Evolutionary conservation across 2,113 vertebrate species (phyloP), one percentile per base, ranked within the genome.

Genomic region (Ammodytes dubius): DNA sequence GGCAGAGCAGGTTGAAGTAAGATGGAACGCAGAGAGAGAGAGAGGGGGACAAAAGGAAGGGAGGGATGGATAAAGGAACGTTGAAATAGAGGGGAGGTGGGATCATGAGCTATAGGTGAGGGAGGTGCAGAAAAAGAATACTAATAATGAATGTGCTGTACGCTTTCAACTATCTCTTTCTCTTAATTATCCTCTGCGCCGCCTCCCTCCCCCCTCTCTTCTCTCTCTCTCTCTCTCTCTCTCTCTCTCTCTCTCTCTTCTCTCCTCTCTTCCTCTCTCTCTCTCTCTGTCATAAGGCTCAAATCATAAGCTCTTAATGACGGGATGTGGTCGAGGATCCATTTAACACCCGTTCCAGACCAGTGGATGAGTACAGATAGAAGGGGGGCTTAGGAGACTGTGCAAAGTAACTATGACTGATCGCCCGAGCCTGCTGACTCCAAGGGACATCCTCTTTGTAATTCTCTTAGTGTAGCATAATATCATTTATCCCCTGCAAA

Each of bases 381-480:
- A 89, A 78, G 81, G 81, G 80, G 81, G 81, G 87, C 85, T 89
- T 88, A 81, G 80, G 85, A 93, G 91, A 88, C 83, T 27, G 15
- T 82, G 88, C 83, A 91, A 86, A 90, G 85, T 94, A 94, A 94
- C 90, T 82, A 82, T 94, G 93, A 94, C 82, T 91, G 92, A 94
- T 95, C 60, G 78, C 82, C 27, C 13, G 49, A 76, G 88, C 88
- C 89, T 17, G 70, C 70, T 83, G 90, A 91, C 89, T 91, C 85
- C 87, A 79, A 93, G 92, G 92, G 92, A 93, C 92, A 93, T 94
- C 92, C 91, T 93, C 91, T 88, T 69, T 93, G 90, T 93, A 93
- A 94, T 94, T 94, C 93, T 91, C 91, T 93, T 93, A 93, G 87
- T 89, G 92, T 87, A 84, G 92, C 88, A 89, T 92, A 92, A 93